phyloP scores from a whole-genome alignment of 2,797 vertebrate genomes.

The Ptychobarbus kaznakovi region DNA sequence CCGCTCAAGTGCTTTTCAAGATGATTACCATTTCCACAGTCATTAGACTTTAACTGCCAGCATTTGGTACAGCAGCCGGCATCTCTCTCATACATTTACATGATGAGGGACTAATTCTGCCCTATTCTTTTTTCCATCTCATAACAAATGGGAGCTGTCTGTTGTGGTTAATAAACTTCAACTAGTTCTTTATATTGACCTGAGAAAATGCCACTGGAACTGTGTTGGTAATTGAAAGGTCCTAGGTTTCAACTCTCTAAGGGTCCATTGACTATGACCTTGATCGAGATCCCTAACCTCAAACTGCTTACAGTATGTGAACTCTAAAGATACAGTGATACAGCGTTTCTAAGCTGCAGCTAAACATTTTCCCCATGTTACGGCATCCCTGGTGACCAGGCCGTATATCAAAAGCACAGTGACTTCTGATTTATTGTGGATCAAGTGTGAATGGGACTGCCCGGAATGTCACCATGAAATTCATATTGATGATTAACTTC shows the following conservation, averaged over 20 bases:
- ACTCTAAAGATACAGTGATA: neutral
- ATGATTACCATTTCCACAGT: conserved; percentile 82
- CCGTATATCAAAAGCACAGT: neutral
- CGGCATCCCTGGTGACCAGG: neutral
- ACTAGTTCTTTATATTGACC: conserved; percentile 11
- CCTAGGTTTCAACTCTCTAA: neutral
- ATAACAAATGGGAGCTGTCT: conserved; percentile 48
- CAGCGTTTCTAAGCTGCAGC: neutral
- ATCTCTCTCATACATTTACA: conserved; percentile 77
- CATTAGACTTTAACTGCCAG: conserved; percentile 80
- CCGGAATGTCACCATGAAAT: neutral
- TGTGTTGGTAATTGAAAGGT: neutral
- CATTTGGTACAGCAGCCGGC: conserved; percentile 76
- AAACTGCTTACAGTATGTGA: neutral
- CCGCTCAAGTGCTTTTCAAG: conserved; percentile 79
- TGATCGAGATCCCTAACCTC: neutral
- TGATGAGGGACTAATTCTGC: conserved; percentile 68
- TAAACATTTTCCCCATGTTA: neutral
- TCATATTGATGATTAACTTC: neutral
- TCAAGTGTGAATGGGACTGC: neutral
- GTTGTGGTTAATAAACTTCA: conserved; percentile 45
- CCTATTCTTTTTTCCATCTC: conserved; percentile 43
- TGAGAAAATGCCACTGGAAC: neutral
- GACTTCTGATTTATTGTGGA: neutral
- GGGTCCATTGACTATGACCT: neutral